phyloP scores from a whole-genome alignment of 2,113 vertebrate genomes.

The Bujurquina vittata region DNA sequence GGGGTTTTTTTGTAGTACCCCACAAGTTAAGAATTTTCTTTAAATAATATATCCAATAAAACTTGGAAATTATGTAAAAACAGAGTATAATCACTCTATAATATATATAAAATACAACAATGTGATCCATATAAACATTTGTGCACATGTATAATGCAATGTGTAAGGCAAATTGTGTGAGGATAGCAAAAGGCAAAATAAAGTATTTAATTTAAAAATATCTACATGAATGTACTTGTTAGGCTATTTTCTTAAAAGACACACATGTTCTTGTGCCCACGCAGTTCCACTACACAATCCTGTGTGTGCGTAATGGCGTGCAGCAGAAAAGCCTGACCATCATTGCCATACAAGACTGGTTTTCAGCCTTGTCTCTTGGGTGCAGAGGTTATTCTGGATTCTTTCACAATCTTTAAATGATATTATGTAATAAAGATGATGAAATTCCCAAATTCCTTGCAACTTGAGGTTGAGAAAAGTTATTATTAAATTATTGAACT shows the following conservation, averaged over 20 bases:
- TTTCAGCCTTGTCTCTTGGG: conserved; percentile 4
- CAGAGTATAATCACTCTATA: too few relatives aligned
- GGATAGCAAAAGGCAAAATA: too few relatives aligned
- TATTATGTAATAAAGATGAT: conserved; percentile 10
- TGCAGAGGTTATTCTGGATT: background rate
- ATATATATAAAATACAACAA: too few relatives aligned
- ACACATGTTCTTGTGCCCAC: background rate
- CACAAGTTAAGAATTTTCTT: background rate
- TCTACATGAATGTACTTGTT: background rate
- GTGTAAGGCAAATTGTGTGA: too few relatives aligned
- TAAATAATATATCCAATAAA: background rate
- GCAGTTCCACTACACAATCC: background rate
- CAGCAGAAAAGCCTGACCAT: background rate
- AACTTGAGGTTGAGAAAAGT: background rate
- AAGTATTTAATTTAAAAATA: background rate
- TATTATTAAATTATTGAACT: background rate
- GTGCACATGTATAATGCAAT: background rate
- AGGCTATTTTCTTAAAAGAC: background rate
- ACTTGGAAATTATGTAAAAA: background rate
- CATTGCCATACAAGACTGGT: background rate
- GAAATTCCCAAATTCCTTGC: conserved; percentile 1
- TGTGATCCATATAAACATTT: too few relatives aligned
- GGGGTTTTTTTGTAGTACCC: background rate
- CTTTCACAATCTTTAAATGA: background rate
- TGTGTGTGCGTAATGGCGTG: background rate